Conservation (phyloP, 2,113 vertebrate species). For the Elanoides forficatus region DNA sequence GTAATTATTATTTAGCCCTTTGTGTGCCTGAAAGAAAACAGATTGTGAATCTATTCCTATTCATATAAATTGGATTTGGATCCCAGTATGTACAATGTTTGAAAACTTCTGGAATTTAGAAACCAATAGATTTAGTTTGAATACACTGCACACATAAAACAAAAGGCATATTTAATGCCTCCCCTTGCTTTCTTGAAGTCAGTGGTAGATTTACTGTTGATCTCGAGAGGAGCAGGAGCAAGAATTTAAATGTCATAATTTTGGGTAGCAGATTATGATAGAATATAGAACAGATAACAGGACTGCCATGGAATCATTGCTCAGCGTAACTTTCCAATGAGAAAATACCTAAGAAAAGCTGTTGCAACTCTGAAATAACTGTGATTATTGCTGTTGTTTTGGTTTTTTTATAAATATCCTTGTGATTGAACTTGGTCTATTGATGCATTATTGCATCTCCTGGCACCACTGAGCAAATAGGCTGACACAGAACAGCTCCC, state of each 20-base stretch:
- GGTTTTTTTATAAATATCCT: not conserved
- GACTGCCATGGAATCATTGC: not conserved
- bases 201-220: not conserved
- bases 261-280: not conserved
- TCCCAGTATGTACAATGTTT: not conserved
- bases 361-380: not conserved
- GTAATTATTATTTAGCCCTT: not conserved
- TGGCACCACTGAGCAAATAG: constrained; percentile 18
- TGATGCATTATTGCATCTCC: not conserved
- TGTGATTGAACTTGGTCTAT: constrained; percentile 25
- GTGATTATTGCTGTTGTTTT: not conserved
- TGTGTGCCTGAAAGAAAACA: not conserved
- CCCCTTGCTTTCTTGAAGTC: not conserved
- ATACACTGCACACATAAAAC: not conserved
- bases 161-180: not conserved
- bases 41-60: not conserved
- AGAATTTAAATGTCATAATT: not conserved
- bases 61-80: not conserved
- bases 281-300: not conserved
- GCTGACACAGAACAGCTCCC: constrained; percentile 39
- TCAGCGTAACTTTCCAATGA: not conserved
- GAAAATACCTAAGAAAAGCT: not conserved
- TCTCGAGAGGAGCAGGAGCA: not conserved
- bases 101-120: not conserved
- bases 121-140: not conserved